Conservation (phyloP, 2,797 vertebrate genomes). For the Pseudocheirus occidentalis region DNA sequence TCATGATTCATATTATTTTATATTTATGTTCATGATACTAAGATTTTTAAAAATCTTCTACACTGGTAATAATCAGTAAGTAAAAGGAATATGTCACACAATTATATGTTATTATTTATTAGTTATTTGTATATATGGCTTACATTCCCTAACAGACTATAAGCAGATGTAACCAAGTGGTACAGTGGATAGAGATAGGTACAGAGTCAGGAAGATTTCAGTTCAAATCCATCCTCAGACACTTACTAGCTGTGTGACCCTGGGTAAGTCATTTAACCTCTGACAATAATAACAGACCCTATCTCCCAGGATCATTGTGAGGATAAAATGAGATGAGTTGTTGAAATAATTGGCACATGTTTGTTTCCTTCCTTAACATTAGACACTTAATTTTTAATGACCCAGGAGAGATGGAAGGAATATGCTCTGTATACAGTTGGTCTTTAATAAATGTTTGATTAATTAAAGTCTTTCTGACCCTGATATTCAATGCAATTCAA, state of each 20-base stretch:
- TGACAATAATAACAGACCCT: not conserved
- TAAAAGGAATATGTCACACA: not conserved
- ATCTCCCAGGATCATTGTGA: not conserved
- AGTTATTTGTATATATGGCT: not conserved
- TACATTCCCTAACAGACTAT: not conserved
- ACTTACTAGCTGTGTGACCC: not conserved
- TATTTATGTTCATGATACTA: not conserved
- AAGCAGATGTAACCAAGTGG: not conserved
- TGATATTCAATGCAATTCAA: too few species aligned
- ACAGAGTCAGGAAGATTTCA: not conserved
- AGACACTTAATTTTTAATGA: not conserved
- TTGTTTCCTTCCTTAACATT: not conserved
- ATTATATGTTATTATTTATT: not conserved
- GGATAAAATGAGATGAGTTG: not conserved
- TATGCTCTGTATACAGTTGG: not conserved
- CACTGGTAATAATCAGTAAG: not conserved
- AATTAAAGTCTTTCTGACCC: not conserved
- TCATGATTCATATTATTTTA: not conserved
- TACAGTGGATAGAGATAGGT: not conserved
- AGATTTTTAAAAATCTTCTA: not conserved
- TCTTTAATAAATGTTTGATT: not conserved
- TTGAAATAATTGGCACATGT: not conserved
- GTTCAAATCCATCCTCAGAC: not conserved
- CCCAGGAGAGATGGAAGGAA: not conserved
- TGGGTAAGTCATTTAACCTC: not conserved